Percentiles rank a stretch among this genome's conserved stretches.
These are phyloP conservation scores for Muraenolepis orangiensis DNA, from an alignment of 2,797 vertebrate genomes.

Conservation along the genomic window DNA sequence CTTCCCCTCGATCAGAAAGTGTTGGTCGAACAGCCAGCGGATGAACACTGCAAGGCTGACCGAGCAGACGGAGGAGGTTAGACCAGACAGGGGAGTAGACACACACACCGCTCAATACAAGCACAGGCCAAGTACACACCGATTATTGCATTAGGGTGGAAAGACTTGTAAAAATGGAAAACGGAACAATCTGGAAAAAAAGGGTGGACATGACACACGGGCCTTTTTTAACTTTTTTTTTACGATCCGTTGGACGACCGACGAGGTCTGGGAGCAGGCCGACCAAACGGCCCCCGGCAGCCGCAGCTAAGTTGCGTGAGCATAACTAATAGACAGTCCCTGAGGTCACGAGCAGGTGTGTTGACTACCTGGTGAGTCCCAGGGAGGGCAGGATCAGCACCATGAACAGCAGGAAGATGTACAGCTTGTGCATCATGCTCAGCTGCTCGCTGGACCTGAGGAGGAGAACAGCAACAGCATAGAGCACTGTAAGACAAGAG, in stretches of 20 bases:
- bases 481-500: background rate
- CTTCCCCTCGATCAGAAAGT: slow-evolving; percentile 65
- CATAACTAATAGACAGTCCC: background rate
- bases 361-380: slow-evolving; percentile 89
- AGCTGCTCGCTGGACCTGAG: slow-evolving; percentile 89
- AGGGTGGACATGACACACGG: background rate
- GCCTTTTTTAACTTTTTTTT: background rate
- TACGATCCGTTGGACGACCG: background rate
- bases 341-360: background rate
- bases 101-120: background rate
- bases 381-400: slow-evolving; percentile 94
- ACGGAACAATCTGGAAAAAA: background rate
- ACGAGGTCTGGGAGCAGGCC: background rate
- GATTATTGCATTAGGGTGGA: background rate
- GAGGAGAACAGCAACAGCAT: background rate
- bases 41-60: slow-evolving; percentile 90
- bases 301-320: background rate
- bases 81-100: too few species aligned
- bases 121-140: background rate
- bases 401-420: slow-evolving; percentile 96
- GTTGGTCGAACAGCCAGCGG: slow-evolving; percentile 88
- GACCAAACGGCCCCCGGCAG: background rate
- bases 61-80: slow-evolving; percentile 23
- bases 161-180: background rate
- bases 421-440: slow-evolving; percentile 93